Conservation (phyloP, 2,797 vertebrate species). For the Diplodus puntazzo region DNA sequence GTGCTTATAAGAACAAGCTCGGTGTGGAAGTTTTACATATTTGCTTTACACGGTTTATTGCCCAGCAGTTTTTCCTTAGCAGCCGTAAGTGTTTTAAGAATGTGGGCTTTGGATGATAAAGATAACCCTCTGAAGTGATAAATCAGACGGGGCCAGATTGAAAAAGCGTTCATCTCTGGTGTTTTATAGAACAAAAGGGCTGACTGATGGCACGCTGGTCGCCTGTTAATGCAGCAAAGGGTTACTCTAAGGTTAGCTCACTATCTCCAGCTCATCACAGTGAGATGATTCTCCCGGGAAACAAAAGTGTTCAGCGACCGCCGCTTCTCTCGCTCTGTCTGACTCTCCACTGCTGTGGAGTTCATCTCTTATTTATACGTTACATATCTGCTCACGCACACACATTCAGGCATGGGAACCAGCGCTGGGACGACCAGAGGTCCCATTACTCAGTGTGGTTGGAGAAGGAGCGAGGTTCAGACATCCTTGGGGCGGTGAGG, state of each 20-base stretch:
- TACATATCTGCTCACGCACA: constrained; percentile 54
- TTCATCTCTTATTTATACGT: constrained; percentile 78
- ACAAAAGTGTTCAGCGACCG: constrained; percentile 14
- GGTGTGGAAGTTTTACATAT: background rate
- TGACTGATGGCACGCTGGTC: constrained; percentile 12
- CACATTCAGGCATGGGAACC: constrained; percentile 47
- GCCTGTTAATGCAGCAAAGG: constrained; percentile 35
- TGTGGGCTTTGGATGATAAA: constrained; percentile 14
- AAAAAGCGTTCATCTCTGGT: background rate
- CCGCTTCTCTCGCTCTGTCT: constrained; percentile 26
- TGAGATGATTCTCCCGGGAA: constrained; percentile 38
- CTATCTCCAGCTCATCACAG: constrained; percentile 33
- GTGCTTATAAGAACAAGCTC: constrained; percentile 18
- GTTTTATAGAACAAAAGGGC: constrained; percentile 21
- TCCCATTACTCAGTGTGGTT: constrained; percentile 10
- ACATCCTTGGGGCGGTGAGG: constrained; percentile 24
- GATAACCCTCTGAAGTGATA: constrained; percentile 7
- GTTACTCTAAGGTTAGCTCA: constrained; percentile 46
- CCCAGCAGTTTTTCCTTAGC: constrained; percentile 11
- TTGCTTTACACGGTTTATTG: constrained; percentile 31
- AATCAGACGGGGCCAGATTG: background rate
- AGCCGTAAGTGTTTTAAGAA: background rate
- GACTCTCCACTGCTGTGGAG: constrained; percentile 25
- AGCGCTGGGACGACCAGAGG: constrained; percentile 14
- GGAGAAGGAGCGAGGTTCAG: background rate